Evolutionary conservation across 2,113 vertebrate species (phyloP), one percentile per base, ranked within the genome.

Genomic region (Leptosomus discolor): DNA sequence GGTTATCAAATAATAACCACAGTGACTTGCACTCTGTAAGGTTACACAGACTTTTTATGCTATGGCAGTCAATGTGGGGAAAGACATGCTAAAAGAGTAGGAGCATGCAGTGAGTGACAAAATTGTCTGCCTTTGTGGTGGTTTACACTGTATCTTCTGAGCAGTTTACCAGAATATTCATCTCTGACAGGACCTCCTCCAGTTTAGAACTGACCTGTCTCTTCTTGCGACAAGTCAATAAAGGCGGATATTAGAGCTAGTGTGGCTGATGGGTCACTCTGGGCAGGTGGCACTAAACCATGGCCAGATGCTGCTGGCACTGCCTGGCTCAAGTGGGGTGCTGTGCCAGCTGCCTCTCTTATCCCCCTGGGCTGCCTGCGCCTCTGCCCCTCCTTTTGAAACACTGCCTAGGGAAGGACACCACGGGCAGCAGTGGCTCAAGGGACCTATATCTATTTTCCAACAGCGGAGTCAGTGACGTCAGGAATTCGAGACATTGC

Each of bases 41-140:
- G 30, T 76, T 37, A 46, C 26, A 14, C 39, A 60, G 22, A 19
- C 19, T 48, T 48, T 64, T 60, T 32, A 41, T n/a, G 39, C 30
- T 81, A 9, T 5, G 16, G 19, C 30, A 70, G 11, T 18, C 30
- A 4, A 26, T 11, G 21, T 0, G 0, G 16, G 2, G 0, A 34
- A 71, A 65, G 37, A 45, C 0, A 0, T 0, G 0, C 56, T 39
- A 10, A 46, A 75, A n/a, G 32, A 51, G 34, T n/a, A 24, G 18
- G 20, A 19, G 12, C 23, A 26, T 5, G 56, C n/a, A 54, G 46
- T 17, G 63, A 39, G 14, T 48, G 45, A 53, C 57, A 70, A 53
- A 29, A 22, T 9, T 27, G 2, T 32, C 64, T 67, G 75, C 37
- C n/a, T 92, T 69, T 43, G 43, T 24, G 27, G 36, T 39, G 69